Base-by-base conservation (phyloP, 2,797 vertebrate genomes). In the Pachyuromys duprasi region DNA sequence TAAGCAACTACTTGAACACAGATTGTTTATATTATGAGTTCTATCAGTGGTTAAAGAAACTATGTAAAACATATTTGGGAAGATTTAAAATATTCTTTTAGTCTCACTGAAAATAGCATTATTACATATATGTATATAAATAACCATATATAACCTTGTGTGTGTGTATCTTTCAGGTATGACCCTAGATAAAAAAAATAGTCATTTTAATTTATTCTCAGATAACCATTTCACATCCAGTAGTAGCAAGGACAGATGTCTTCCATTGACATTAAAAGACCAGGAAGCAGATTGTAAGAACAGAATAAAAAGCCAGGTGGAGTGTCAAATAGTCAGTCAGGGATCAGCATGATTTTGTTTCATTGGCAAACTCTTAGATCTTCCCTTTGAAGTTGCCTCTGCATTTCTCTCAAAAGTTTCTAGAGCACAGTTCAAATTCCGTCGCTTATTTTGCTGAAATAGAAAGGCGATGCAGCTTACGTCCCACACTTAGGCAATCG, bases 61-160 rank as follows among this genome's bases (percentile, higher is more conserved):
- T 92, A 82, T 75, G 80, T 67, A 12, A 49, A 90, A 95, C 26
- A 69, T 55, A 82, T 86, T 78, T 88, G 74, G 83, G 45, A 12
- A 1, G n/a, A 86, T 79, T 14, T 76, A 14, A 9, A 60, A 90
- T 82, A 0, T 83, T 97, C 2, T 88, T 78, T n/a, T 78, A 93
- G 28, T 69, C 0, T 9, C 33, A 81, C 5, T 83, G 39, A 67
- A 67, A 91, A 7, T 83, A 80, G 72, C 92, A 95, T 8, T 72
- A 24, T 55, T 49, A 49, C 7, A 17, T 49, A 7, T 18, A 49
- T 65, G 14, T 81, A 9, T 82, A 57, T 57, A 18, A 17, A 57
- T 57, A 57, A 15, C 55, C 2, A 57, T 4, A 57, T 57, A 17
- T 57, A 57, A 14, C 13, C 2, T 8, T 49, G 49, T 49, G 49